Percentiles rank a stretch among this genome's conserved stretches.
phyloP scores from a whole-genome alignment of 2,113 vertebrate genomes.

The Urocitellus parryii region DNA sequence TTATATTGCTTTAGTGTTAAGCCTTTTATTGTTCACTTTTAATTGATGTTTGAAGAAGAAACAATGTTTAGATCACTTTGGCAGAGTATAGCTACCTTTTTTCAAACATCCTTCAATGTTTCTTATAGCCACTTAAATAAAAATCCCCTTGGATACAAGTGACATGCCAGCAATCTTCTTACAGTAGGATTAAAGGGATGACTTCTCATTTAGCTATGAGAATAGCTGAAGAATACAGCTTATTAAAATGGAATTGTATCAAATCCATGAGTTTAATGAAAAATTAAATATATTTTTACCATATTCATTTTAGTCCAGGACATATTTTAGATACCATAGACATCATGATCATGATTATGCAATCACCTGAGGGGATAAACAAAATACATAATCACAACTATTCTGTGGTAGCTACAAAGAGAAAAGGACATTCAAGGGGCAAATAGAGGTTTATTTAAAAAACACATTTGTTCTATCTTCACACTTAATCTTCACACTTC shows the following conservation, averaged over 20 bases:
- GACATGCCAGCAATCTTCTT: neutral
- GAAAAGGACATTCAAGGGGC: neutral
- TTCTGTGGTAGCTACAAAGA: neutral
- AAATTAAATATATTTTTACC: constrained; percentile 9
- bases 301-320: neutral
- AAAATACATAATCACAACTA: neutral
- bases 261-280: constrained; percentile 15
- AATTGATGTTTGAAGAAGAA: constrained; percentile 11
- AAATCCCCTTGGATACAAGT: neutral
- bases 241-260: neutral
- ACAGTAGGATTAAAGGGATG: neutral
- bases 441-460: neutral
- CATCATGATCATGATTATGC: neutral
- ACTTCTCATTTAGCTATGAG: neutral
- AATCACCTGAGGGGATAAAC: neutral
- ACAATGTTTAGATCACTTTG: neutral
- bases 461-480: neutral
- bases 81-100: neutral
- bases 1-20: neutral
- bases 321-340: neutral
- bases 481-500: neutral
- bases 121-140: neutral
- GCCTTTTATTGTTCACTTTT: neutral
- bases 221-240: neutral
- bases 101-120: neutral